Conservation (phyloP, 2,113 vertebrate species). For the Odontesthes bonariensis region DNA sequence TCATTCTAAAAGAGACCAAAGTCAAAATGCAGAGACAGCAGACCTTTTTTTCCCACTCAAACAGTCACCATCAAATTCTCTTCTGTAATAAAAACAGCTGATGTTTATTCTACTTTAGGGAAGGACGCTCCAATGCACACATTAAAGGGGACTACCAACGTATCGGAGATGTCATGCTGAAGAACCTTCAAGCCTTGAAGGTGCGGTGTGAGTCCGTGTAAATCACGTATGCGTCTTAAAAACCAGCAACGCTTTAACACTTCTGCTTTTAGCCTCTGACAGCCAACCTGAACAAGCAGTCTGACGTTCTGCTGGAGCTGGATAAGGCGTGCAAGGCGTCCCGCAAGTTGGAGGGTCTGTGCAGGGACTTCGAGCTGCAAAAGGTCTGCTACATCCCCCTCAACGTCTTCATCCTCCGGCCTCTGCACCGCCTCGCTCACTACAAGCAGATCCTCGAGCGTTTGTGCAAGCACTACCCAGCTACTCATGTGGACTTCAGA, state of each 20-base stretch:
- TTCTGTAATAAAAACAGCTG: neutral
- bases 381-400: conserved; percentile 98
- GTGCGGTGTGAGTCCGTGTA: conserved; percentile 71
- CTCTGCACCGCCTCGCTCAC: conserved; percentile 95
- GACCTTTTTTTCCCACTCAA: neutral
- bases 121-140: conserved; percentile 95
- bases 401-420: conserved; percentile 94
- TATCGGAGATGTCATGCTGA: conserved; percentile 96
- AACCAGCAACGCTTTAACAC: neutral
- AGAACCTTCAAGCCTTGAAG: conserved; percentile 93
- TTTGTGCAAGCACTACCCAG: conserved; percentile 94
- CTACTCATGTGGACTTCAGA: conserved; percentile 91
- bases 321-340: conserved; percentile 88
- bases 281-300: conserved; percentile 89
- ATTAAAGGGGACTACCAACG: conserved; percentile 95
- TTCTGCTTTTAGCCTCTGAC: conserved; percentile 85
- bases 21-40: no score
- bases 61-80: neutral
- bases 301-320: conserved; percentile 89
- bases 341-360: conserved; percentile 87
- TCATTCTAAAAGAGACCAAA: no score
- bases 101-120: conserved; percentile 81
- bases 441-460: conserved; percentile 98
- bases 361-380: conserved; percentile 96
- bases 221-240: neutral